Conservation (phyloP, 2,888 invertebrate genomes). For the Tanypteryx hageni region DNA sequence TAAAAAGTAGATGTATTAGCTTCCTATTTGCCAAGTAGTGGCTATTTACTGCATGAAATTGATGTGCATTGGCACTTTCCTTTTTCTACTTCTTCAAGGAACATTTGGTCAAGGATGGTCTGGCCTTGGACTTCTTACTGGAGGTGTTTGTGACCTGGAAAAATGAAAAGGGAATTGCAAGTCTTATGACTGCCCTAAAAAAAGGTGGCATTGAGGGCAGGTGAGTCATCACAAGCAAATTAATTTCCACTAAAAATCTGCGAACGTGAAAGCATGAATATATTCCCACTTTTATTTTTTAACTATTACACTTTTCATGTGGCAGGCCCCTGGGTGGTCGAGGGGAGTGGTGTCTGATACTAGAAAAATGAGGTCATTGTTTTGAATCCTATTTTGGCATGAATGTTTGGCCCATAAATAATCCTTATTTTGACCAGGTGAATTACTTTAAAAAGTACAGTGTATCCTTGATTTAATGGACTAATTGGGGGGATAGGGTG, state of each 20-base stretch:
- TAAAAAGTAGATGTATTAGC: not conserved
- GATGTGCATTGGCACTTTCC: conserved; percentile 16
- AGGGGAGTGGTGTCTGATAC: too few species aligned
- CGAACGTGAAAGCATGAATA: too few species aligned
- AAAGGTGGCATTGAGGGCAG: conserved; percentile 86
- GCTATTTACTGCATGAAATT: not conserved
- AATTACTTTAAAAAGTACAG: too few species aligned
- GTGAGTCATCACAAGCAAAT: conserved; percentile 70
- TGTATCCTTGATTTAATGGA: too few species aligned
- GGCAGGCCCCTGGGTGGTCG: not conserved
- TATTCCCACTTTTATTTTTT: not conserved
- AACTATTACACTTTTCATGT: not conserved
- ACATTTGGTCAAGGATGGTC: conserved; percentile 94
- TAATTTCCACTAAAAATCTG: too few species aligned
- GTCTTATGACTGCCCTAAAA: conserved; percentile 91
- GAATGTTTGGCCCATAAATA: not conserved
- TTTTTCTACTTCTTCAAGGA: conserved; percentile 77
- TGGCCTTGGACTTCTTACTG: conserved; percentile 95
- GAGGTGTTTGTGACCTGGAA: conserved; percentile 95
- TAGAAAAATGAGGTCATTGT: too few species aligned
- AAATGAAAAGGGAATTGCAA: conserved; percentile 90
- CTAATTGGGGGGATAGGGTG: too few species aligned
- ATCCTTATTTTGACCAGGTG: too few species aligned
- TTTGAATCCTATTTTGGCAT: not conserved
- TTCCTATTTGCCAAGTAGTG: not conserved